A percentile compares a stretch with the other conserved stretches of the same genome.
Evolutionary conservation across 2,113 vertebrate species (phyloP).

Genomic region (Castor canadensis): DNA sequence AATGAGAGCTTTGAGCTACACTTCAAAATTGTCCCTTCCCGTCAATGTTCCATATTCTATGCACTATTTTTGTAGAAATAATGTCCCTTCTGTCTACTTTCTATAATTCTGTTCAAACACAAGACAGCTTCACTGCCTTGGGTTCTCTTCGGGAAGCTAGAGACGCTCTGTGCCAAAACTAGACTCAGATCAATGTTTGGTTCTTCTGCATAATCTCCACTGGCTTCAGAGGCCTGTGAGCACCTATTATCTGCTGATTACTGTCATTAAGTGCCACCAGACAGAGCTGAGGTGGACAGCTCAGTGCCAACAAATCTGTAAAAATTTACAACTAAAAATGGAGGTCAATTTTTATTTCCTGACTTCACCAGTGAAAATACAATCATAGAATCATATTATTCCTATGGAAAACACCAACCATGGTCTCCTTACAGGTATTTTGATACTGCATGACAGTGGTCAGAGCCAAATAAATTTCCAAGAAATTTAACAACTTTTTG

Average conservation of each 20-base stretch:
- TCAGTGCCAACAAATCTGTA: too few species aligned
- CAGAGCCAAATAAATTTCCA: neutral
- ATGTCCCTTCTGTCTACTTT: neutral
- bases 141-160: neutral
- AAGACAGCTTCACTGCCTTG: neutral
- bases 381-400: neutral
- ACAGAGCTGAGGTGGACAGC: accelerated
- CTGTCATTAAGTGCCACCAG: neutral
- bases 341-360: neutral
- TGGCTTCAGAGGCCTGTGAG: neutral
- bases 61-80: neutral
- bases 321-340: neutral
- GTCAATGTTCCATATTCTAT: neutral
- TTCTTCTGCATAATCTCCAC: neutral
- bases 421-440: neutral
- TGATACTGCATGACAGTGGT: neutral
- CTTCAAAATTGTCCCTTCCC: neutral
- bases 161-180: neutral
- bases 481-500: neutral
- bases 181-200: neutral
- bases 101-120: neutral
- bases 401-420: neutral
- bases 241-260: neutral
- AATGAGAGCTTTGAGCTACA: neutral
- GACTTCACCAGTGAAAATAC: neutral